phyloP scores from a whole-genome alignment of 2,797 vertebrate genomes.

The Sitta carolinensis region DNA sequence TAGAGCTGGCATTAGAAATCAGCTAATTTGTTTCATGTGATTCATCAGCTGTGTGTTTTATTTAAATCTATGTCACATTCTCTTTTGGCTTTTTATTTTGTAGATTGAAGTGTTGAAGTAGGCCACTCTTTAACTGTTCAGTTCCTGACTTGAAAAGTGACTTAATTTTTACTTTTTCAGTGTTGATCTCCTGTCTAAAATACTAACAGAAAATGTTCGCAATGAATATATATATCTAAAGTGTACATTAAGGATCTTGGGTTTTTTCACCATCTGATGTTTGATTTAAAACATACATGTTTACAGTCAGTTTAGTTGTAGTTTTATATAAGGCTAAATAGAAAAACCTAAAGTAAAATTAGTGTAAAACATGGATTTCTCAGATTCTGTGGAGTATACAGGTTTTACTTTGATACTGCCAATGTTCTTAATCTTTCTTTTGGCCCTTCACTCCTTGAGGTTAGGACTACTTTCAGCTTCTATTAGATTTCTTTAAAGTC shows the following conservation, averaged over 20 bases:
- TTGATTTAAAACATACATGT: background rate
- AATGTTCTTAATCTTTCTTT: background rate
- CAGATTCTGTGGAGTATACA: background rate
- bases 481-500: background rate
- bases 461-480: background rate
- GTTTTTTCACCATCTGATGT: background rate
- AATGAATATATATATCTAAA: background rate
- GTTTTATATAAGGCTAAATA: background rate
- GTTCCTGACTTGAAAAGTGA: background rate
- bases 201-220: background rate
- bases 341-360: background rate
- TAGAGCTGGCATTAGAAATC: constrained; percentile 70
- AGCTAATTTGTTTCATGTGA: constrained; percentile 79
- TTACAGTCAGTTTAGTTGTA: background rate
- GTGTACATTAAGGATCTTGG: background rate
- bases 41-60: constrained; percentile 77
- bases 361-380: background rate
- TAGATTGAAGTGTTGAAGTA: constrained; percentile 48
- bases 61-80: constrained; percentile 70
- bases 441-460: background rate
- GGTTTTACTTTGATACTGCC: background rate
- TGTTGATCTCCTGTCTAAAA: background rate
- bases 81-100: constrained; percentile 57
- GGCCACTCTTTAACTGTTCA: constrained; percentile 72
- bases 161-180: background rate